phyloP scores from a whole-genome alignment of 2,113 vertebrate species.

The Petromus typicus region DNA sequence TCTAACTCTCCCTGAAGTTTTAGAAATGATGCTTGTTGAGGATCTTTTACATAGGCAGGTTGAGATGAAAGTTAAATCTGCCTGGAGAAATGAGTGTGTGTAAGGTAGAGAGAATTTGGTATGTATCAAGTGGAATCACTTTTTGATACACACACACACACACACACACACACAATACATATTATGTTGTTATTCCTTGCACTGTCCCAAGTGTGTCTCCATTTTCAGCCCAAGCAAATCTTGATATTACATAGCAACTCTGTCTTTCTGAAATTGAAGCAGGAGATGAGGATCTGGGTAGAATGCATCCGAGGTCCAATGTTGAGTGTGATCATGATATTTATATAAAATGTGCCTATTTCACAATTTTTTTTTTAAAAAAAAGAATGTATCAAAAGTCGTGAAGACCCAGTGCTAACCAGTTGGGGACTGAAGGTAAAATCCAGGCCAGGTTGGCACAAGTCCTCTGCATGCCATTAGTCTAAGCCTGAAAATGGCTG shows the following conservation, averaged over 20 bases:
- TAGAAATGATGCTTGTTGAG: not conserved
- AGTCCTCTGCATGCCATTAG: too few species aligned
- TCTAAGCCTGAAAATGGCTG: too few species aligned
- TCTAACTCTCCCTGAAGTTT: not conserved
- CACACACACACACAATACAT: fast-evolving
- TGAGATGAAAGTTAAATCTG: not conserved
- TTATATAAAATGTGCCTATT: too few species aligned
- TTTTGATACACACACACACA: not conserved
- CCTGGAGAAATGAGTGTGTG: not conserved
- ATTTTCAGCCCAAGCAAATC: not conserved
- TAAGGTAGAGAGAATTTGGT: not conserved
- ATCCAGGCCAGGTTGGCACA: too few species aligned
- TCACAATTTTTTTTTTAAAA: too few species aligned
- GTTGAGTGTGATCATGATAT: too few species aligned
- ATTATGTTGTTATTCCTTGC: not conserved
- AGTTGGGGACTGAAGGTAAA: too few species aligned
- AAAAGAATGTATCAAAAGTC: not conserved
- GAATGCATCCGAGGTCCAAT: too few species aligned
- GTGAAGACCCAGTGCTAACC: not conserved
- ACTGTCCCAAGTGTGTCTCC: not conserved
- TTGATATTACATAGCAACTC: not conserved
- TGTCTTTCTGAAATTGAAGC: not conserved
- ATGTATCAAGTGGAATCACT: not conserved
- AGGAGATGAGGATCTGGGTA: not conserved
- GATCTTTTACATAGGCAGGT: not conserved